These are phyloP conservation scores for Prinia subflava DNA, from an alignment of 2,113 vertebrate species.

Conservation along the genomic window DNA sequence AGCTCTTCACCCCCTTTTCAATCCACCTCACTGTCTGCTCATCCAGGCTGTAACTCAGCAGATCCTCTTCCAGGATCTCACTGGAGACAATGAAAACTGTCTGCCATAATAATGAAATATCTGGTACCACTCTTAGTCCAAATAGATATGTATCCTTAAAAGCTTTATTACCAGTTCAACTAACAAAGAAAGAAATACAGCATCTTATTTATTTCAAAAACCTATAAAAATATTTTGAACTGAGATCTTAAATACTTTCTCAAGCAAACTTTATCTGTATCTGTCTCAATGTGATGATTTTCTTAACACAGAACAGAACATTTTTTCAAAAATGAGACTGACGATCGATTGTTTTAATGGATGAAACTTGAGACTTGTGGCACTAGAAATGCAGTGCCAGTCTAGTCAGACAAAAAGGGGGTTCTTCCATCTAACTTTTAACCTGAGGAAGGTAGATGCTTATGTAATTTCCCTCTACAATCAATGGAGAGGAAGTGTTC, in stretches of 20 bases:
- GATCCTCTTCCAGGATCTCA: neutral
- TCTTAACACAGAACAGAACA: neutral
- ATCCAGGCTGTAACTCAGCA: neutral
- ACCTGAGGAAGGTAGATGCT: neutral
- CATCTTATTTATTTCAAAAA: neutral
- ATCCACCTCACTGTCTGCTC: neutral
- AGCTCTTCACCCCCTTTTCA: neutral
- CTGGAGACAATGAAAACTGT: neutral
- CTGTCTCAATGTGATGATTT: neutral
- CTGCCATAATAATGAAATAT: neutral
- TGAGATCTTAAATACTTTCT: neutral
- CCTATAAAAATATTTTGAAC: neutral
- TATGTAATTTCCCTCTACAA: neutral
- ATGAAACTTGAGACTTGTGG: neutral
- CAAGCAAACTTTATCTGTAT: neutral
- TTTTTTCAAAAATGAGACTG: neutral
- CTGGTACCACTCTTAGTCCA: neutral
- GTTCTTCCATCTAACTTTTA: neutral
- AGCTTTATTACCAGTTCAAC: neutral
- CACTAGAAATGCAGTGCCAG: neutral
- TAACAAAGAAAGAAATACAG: neutral
- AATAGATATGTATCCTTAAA: neutral
- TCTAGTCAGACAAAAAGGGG: neutral
- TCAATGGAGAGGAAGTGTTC: neutral
- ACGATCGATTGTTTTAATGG: neutral